These are phyloP conservation scores for Hydroisotoma schaefferi DNA, from an alignment of 2,888 invertebrate species.

Conservation along the genomic window DNA sequence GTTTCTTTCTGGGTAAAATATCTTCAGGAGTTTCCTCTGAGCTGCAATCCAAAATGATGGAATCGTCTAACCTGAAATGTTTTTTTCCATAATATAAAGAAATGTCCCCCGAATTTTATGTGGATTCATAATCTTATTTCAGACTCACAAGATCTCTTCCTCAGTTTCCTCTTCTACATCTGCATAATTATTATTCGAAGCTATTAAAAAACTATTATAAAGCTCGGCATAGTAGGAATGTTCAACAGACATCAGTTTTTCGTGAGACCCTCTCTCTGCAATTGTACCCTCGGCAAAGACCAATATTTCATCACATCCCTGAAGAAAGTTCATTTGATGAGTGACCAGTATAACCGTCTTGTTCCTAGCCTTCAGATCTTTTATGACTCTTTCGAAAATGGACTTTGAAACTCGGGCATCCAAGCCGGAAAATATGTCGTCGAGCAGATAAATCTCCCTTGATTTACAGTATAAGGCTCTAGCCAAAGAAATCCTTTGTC, in stretches of 20 bases:
- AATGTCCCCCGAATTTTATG: neutral
- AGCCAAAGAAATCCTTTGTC: constrained; percentile 58
- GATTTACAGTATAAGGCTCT: constrained; percentile 56
- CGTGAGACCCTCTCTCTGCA: constrained; percentile 58
- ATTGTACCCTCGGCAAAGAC: constrained; percentile 60
- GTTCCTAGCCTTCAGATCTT: constrained; percentile 53
- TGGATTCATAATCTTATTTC: neutral
- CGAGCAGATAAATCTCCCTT: constrained; percentile 60
- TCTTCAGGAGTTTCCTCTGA: constrained; percentile 16
- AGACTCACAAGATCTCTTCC: neutral
- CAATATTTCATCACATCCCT: constrained; percentile 59
- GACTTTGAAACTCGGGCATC: constrained; percentile 57
- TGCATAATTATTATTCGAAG: constrained; percentile 10
- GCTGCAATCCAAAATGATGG: constrained; percentile 37
- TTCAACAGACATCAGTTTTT: constrained; percentile 52
- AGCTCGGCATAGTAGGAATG: constrained; percentile 19
- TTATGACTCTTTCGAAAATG: constrained; percentile 58
- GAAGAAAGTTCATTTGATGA: constrained; percentile 62
- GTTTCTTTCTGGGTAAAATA: too few species aligned
- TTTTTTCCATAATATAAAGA: neutral
- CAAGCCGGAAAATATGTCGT: constrained; percentile 60
- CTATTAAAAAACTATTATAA: constrained; percentile 3
- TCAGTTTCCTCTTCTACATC: constrained; percentile 25
- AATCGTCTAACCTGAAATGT: constrained; percentile 39
- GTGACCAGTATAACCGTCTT: constrained; percentile 62